These are phyloP conservation scores for Morpho achilles DNA, from an alignment of 2,888 invertebrate species.

Conservation along the genomic window DNA sequence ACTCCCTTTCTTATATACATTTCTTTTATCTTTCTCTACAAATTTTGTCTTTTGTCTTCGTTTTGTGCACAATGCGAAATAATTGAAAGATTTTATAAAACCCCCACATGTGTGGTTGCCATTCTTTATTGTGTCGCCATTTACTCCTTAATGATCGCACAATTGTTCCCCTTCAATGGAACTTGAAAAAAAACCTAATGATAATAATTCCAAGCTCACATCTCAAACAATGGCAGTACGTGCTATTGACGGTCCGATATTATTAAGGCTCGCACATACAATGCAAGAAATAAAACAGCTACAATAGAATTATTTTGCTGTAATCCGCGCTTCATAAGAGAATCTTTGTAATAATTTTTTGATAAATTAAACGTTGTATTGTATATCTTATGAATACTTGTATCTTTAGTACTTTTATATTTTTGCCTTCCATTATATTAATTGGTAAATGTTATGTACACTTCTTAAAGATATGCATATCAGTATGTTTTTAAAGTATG, in stretches of 20 bases:
- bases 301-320: background rate
- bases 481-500: too few species aligned
- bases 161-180: slow-evolving; percentile 25
- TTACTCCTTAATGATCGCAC: slow-evolving; percentile 26
- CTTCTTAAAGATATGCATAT: too few species aligned
- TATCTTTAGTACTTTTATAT: too few species aligned
- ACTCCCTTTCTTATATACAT: slow-evolving; percentile 1
- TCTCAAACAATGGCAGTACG: slow-evolving; percentile 20
- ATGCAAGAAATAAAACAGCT: background rate
- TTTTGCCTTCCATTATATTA: too few species aligned
- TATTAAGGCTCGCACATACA: slow-evolving; percentile 7
- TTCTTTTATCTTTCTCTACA: slow-evolving; percentile 12
- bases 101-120: slow-evolving; percentile 18
- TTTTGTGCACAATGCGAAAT: slow-evolving; percentile 17
- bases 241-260: slow-evolving; percentile 6
- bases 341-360: background rate
- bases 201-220: slow-evolving; percentile 22
- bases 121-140: slow-evolving; percentile 27
- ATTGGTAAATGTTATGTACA: too few species aligned
- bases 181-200: slow-evolving; percentile 21
- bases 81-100: slow-evolving; percentile 27
- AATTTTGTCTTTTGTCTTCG: slow-evolving; percentile 5
- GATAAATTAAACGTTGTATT: too few species aligned
- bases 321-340: too few species aligned
- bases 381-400: background rate